Base-by-base conservation (phyloP, 92 coral and sea anemone species). In the Isaurus tuberculatus region DNA sequence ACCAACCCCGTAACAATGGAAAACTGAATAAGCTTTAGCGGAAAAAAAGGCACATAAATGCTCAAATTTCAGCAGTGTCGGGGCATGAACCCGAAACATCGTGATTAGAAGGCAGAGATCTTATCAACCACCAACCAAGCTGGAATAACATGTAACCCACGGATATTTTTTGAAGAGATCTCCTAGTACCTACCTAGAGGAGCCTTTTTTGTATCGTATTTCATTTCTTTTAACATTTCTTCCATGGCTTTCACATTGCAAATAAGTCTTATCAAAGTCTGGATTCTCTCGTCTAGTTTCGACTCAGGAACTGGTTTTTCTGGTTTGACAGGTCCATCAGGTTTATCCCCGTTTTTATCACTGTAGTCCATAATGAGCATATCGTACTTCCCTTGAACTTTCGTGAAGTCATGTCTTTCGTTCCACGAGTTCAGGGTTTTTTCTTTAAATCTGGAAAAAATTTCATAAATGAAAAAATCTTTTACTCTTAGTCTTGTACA, bases 241-340 rank as follows among this genome's bases (percentile, higher is more conserved):
- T 96, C 98, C 98, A 96, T 96, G 70, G 94, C 98, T 79, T 90
- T 91, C 10, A 96, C 88, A 79, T 94, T 92, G 68, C 98, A 96
- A 29, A 96, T 96, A 67, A 96, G 87, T 79, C 88, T 94, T 15
- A 96, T 86, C 58, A 96, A 84, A n/a, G 73, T 66, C 85, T 94
- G 98, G 48, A 94, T 75, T 74, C 98, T 91, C 42, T 84, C 73
- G 60, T 96, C 98, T 19, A 96, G 86, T 75, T 88, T 96, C 61
- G 94, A 88, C 49, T 92, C 97, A 60, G 87, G 64, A 20, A 53
- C 81, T 9, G 92, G 94, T 57, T 93, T 91, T 73, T 92, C 95
- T 53, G 95, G 94, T 77, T 91, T 93, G 10, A 81, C 92, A 61
- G 92, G 95, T 2, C 95, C 98, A 46, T 94, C 98, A 3, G 91